Evolutionary conservation across 2,113 vertebrate genomes (phyloP).

Genomic region (Ammodytes marinus): DNA sequence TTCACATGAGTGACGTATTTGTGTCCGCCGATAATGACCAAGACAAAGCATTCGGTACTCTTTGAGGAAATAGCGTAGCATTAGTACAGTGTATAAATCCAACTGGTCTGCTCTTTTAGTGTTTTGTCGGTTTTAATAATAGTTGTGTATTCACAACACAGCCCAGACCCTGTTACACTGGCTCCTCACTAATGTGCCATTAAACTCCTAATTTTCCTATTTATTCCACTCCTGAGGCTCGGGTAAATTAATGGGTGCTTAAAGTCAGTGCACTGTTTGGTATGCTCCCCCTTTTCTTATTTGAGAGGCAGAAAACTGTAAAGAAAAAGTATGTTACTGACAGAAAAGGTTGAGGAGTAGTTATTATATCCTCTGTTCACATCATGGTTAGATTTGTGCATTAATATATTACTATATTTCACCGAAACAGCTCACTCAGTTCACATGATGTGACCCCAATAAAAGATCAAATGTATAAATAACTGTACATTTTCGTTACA

Average conservation of each 20-base stretch:
- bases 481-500: no score
- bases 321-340: background rate
- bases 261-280: conserved; percentile 42
- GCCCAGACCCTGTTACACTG: conserved; percentile 53
- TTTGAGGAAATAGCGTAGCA: conserved; percentile 8
- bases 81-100: conserved; percentile 28
- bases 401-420: background rate
- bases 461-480: background rate
- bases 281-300: conserved; percentile 28
- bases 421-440: background rate
- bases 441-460: background rate
- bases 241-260: conserved; percentile 61
- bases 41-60: background rate
- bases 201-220: conserved; percentile 73
- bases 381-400: background rate
- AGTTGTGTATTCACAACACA: conserved; percentile 61
- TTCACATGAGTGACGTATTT: background rate
- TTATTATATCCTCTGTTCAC: background rate
- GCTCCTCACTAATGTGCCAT: conserved; percentile 69
- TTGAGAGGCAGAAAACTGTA: conserved; percentile 7
- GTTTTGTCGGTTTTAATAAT: conserved; percentile 62
- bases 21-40: background rate
- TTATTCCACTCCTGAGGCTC: conserved; percentile 67
- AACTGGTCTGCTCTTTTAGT: conserved; percentile 46
- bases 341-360: background rate